Conservation (phyloP, 2,888 invertebrate genomes). For the Drosophila nigricruria region DNA sequence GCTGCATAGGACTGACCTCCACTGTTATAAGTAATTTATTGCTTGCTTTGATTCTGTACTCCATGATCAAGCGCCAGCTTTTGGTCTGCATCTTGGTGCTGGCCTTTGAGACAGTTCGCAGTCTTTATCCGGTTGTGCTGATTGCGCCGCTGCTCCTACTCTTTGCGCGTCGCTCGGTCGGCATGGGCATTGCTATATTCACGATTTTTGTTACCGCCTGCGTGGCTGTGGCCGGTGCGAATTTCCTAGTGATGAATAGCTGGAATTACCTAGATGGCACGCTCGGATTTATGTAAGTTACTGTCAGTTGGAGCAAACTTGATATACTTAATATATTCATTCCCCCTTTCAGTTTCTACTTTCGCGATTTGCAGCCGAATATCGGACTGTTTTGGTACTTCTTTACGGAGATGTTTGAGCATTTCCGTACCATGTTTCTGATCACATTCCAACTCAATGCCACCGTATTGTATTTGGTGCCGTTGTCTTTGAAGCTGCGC, state of each 20-base stretch:
- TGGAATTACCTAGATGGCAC: conserved; percentile 90
- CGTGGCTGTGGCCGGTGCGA: conserved; percentile 61
- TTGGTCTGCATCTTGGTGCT: conserved; percentile 89
- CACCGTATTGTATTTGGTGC: conserved; percentile 95
- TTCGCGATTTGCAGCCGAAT: conserved; percentile 97
- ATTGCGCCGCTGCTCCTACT: conserved; percentile 92
- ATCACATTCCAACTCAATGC: conserved; percentile 99
- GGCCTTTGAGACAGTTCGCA: conserved; percentile 92
- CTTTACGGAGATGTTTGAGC: conserved; percentile 99
- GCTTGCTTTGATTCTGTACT: conserved; percentile 90
- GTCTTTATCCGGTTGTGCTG: conserved; percentile 92
- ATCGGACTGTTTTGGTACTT: conserved; percentile 99
- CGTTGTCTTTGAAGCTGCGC: conserved; percentile 92
- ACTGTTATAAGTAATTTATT: conserved; percentile 95
- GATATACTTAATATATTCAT: background rate
- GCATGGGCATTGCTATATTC: conserved; percentile 41
- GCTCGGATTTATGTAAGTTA: conserved; percentile 93
- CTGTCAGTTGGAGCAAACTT: background rate
- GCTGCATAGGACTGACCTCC: conserved; percentile 95
- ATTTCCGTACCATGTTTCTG: conserved; percentile 97
- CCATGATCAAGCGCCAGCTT: conserved; percentile 89
- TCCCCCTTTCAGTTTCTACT: conserved; percentile 89
- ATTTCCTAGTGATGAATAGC: conserved; percentile 88
- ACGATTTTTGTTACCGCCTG: conserved; percentile 65
- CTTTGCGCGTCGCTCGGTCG: conserved; percentile 56